These are phyloP conservation scores for Cepaea hortensis DNA, from an alignment of 2,888 invertebrate genomes.

Conservation along the genomic window DNA sequence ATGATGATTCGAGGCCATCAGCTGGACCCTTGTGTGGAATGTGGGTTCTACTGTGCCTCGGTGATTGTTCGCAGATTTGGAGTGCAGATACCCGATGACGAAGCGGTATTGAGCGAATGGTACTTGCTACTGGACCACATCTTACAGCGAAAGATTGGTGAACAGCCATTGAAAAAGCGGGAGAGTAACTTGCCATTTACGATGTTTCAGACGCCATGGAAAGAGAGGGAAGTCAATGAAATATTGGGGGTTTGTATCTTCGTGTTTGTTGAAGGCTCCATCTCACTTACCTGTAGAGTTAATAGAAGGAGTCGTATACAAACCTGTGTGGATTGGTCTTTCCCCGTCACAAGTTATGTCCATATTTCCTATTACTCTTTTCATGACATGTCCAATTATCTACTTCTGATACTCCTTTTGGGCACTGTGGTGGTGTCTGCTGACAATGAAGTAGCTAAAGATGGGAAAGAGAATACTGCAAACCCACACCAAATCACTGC, in stretches of 20 bases:
- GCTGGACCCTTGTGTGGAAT: constrained; percentile 14
- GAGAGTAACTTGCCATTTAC: constrained; percentile 24
- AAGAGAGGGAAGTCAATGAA: constrained; percentile 6
- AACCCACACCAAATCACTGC: too few relatives aligned
- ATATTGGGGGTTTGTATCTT: background rate
- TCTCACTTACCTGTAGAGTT: too few relatives aligned
- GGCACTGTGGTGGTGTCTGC: too few relatives aligned
- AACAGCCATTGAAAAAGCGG: background rate
- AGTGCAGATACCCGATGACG: background rate
- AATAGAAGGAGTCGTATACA: too few relatives aligned
- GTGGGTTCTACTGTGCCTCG: constrained; percentile 12
- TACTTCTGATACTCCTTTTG: too few relatives aligned
- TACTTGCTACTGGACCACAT: background rate
- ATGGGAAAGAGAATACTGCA: too few relatives aligned
- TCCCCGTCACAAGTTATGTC: too few relatives aligned
- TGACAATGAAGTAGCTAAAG: too few relatives aligned
- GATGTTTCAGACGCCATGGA: constrained; percentile 24
- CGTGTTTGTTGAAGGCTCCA: too few relatives aligned
- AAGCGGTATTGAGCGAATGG: background rate
- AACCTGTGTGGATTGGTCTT: too few relatives aligned
- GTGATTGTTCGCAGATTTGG: background rate
- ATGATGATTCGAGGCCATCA: constrained; percentile 35
- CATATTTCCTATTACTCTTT: too few relatives aligned
- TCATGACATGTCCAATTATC: too few relatives aligned
- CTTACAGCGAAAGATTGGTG: background rate